Evolutionary conservation across 2,797 vertebrate genomes (phyloP), one percentile per base, ranked within the genome.

Genomic region (Gastrophryne carolinensis): DNA sequence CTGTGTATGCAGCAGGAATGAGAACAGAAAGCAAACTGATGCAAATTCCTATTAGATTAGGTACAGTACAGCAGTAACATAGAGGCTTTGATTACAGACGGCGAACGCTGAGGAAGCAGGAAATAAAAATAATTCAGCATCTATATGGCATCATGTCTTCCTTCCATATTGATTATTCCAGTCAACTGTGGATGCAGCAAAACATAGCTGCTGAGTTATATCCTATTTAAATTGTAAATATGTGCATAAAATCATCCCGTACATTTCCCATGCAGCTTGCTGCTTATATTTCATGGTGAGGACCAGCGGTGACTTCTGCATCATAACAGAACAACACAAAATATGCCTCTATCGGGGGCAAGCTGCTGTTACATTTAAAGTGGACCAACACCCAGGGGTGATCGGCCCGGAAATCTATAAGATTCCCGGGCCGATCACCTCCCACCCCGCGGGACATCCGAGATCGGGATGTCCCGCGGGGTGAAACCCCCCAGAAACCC

Each of bases 81-180:
- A 52, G 27, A 29, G 65, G 34, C 34, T 68, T 56, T 68, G 65
- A 68, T 68, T 68, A 68, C 50, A 39, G 50, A n/a, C n/a, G 49
- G 64, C 49, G 15, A 53, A 67, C 32, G 64, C 65, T 68, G 65
- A 68, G 65, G 29, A 68, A 56, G 65, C 50, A 56, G 65, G 34
- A 68, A 56, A 68, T 56, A 68, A 68, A 68, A 68, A 68, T 68
- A 56, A 68, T 56, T 68, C 65, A 68, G 65, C 27, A 50, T 68
- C 53, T 68, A 68, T 56, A 56, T 21, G 32, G 65, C 65, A 68
- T 19, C 34, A 41, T 41, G 65, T 68, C 65, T 68, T 68, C 34
- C 65, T 68, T 68, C 23, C 65, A 68, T 53, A 68, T 68, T 68
- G 65, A 68, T 68, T 68, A 56, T 39, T 68, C 49, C 15, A 56